These are phyloP conservation scores for Spheniscus humboldti DNA, from an alignment of 2,797 vertebrate species.

Conservation along the genomic window DNA sequence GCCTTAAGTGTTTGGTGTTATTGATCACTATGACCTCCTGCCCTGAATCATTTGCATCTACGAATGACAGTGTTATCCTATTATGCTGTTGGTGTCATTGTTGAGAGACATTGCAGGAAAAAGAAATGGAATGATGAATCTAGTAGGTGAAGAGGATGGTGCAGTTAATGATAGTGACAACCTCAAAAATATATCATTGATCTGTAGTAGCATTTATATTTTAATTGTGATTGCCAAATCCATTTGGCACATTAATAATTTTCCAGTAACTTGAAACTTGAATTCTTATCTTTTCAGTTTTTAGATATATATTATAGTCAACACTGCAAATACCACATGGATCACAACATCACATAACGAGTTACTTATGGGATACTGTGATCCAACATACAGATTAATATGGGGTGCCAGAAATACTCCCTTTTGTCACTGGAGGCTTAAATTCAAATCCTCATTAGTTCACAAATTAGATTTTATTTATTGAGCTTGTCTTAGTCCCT, in stretches of 20 bases:
- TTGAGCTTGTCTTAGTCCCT: not conserved
- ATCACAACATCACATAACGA: not conserved
- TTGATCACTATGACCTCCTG: not conserved
- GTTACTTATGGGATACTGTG: not conserved
- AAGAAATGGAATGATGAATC: not conserved
- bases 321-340: not conserved
- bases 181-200: not conserved
- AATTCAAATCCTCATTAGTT: not conserved
- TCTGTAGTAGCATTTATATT: not conserved
- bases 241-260: not conserved
- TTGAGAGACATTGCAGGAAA: not conserved
- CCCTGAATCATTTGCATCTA: not conserved
- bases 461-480: constrained; percentile 3
- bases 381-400: not conserved
- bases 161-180: not conserved
- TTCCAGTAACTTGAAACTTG: not conserved
- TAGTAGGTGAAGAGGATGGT: not conserved
- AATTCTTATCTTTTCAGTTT: not conserved
- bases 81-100: not conserved
- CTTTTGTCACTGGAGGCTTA: not conserved
- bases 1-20: not conserved
- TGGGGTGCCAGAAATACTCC: not conserved
- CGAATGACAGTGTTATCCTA: not conserved
- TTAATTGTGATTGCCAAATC: not conserved
- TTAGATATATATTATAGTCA: not conserved